These are phyloP conservation scores for Drosophila ambigua DNA, from an alignment of 1,140 invertebrate species.

Conservation along the genomic window DNA sequence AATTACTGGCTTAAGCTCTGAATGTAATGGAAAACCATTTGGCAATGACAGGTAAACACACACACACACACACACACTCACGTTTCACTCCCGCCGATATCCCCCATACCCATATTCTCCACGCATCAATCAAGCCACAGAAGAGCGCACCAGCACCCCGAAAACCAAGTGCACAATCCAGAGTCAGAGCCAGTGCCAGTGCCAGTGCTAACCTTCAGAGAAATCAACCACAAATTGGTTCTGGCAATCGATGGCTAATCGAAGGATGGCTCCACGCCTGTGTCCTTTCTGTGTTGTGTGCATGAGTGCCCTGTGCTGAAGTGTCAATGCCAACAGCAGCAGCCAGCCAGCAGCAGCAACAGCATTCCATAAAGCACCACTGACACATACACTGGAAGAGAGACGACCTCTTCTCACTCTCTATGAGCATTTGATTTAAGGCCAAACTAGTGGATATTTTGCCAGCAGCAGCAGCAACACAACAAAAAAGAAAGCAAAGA, in stretches of 20 bases:
- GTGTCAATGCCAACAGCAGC: slow-evolving; percentile 69
- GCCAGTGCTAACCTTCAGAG: slow-evolving; percentile 61
- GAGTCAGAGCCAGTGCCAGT: background rate
- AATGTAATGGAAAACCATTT: slow-evolving; percentile 5
- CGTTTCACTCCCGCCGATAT: too few relatives aligned
- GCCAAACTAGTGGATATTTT: slow-evolving; percentile 58
- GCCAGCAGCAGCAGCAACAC: slow-evolving; percentile 7
- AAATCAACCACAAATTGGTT: slow-evolving; percentile 64
- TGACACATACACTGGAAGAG: slow-evolving; percentile 29
- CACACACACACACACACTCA: slow-evolving; percentile 23
- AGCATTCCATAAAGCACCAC: slow-evolving; percentile 57
- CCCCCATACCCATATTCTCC: too few relatives aligned
- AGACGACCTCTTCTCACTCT: background rate
- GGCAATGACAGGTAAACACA: slow-evolving; percentile 22
- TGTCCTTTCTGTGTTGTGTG: slow-evolving; percentile 11
- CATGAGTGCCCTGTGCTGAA: slow-evolving; percentile 34
- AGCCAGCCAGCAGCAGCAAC: background rate
- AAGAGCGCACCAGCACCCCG: slow-evolving; percentile 14
- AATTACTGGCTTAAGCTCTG: too few relatives aligned
- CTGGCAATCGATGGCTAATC: slow-evolving; percentile 74
- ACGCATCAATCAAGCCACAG: slow-evolving; percentile 42
- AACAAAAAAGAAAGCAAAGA: slow-evolving; percentile 22
- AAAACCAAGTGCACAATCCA: too few relatives aligned
- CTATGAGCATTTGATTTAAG: slow-evolving; percentile 72
- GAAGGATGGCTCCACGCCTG: slow-evolving; percentile 20